These are phyloP conservation scores for Salvator merianae DNA, from an alignment of 2,113 vertebrate species.

Conservation along the genomic window DNA sequence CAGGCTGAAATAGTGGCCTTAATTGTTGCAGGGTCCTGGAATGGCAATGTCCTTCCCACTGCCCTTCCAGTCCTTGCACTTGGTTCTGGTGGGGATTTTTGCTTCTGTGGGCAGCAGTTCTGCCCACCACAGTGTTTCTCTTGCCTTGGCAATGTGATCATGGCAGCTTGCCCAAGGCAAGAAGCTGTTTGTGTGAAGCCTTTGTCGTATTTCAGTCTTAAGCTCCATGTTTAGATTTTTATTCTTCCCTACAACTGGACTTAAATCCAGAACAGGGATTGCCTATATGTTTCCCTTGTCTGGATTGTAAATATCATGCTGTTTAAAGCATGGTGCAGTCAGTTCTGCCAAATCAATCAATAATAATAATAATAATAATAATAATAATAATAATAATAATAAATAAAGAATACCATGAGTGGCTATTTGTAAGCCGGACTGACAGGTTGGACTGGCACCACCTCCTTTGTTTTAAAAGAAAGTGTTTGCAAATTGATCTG, in stretches of 20 bases:
- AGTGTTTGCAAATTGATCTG: conserved; percentile 47
- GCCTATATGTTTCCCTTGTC: conserved; percentile 5
- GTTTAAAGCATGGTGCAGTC: neutral
- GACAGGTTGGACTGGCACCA: conserved; percentile 28
- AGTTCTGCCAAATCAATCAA: conserved; percentile 19
- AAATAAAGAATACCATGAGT: neutral
- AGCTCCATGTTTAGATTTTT: neutral
- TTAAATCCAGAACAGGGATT: conserved; percentile 4
- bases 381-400: too few relatives aligned
- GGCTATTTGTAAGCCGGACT: conserved; percentile 38
- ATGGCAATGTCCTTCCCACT: too few relatives aligned
- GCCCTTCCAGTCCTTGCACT: too few relatives aligned
- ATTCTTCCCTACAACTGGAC: neutral
- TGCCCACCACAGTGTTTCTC: too few relatives aligned
- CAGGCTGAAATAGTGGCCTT: too few relatives aligned
- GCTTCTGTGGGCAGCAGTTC: too few relatives aligned
- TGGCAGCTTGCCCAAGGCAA: too few relatives aligned
- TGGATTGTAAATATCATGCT: conserved; percentile 40
- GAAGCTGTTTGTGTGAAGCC: too few relatives aligned
- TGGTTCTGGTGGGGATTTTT: too few relatives aligned
- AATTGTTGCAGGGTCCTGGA: too few relatives aligned
- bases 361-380: too few relatives aligned
- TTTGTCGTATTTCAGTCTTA: neutral
- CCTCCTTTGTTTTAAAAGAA: conserved; percentile 46
- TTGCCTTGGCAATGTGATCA: too few relatives aligned